A percentile compares a stretch with the other conserved stretches of the same genome.
phyloP scores from a whole-genome alignment of 1,140 invertebrate genomes.

The Doryteuthis pealeii region DNA sequence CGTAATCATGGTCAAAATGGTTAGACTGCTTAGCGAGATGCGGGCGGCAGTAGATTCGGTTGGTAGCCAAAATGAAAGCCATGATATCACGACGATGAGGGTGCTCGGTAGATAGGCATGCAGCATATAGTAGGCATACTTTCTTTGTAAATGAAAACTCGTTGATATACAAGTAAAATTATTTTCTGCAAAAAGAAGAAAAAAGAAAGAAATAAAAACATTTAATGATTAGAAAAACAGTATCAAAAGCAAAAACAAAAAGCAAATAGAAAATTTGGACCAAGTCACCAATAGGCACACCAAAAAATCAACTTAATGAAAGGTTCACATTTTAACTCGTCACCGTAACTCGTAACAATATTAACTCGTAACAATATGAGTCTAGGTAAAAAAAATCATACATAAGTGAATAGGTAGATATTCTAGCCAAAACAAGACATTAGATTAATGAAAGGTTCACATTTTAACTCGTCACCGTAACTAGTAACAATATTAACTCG shows the following conservation, averaged over 20 bases:
- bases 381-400: too few species aligned
- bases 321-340: too few species aligned
- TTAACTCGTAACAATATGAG: too few species aligned
- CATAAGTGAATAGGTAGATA: too few species aligned
- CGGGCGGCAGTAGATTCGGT: slow-evolving; percentile 49
- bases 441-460: too few species aligned
- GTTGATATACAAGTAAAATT: slow-evolving; percentile 29
- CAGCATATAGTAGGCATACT: slow-evolving; percentile 32
- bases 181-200: slow-evolving; percentile 3
- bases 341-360: too few species aligned
- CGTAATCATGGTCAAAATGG: slow-evolving; percentile 29
- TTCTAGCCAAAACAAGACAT: too few species aligned
- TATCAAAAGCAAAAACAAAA: not conserved
- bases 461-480: too few species aligned
- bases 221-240: too few species aligned
- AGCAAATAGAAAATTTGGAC: not conserved
- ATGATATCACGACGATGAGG: slow-evolving; percentile 32
- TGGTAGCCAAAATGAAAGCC: slow-evolving; percentile 76
- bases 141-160: slow-evolving; percentile 23
- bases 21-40: slow-evolving; percentile 62
- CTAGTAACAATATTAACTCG: too few species aligned
- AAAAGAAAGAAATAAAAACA: not conserved
- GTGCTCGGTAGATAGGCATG: slow-evolving; percentile 33
- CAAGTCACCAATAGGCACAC: not conserved
- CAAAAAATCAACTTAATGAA: too few species aligned